phyloP scores from a whole-genome alignment of 1,140 invertebrate species.

The Achroia grisella region DNA sequence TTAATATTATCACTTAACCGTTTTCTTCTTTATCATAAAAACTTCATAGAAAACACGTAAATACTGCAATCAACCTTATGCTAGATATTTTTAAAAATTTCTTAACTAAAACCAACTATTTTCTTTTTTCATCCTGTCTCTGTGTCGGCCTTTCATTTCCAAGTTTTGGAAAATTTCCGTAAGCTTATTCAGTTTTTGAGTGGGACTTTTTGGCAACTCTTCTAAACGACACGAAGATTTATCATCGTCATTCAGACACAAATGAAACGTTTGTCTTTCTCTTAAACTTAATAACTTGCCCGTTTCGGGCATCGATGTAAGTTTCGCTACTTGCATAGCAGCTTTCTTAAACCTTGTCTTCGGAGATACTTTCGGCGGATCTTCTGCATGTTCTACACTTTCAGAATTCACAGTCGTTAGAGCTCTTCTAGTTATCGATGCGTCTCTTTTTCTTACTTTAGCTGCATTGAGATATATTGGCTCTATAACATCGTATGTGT shows the following conservation, averaged over 20 bases:
- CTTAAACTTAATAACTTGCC: constrained; percentile 56
- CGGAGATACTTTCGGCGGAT: constrained; percentile 32
- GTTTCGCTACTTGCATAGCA: constrained; percentile 50
- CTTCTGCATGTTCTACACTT: constrained; percentile 10
- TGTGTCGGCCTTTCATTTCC: constrained; percentile 48
- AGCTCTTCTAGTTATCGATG: constrained; percentile 9
- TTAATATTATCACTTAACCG: constrained; percentile 29
- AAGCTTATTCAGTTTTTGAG: constrained; percentile 45
- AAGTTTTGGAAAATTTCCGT: constrained; percentile 60
- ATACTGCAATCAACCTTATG: constrained; percentile 20
- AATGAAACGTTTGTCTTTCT: constrained; percentile 39
- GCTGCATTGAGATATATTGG: constrained; percentile 42
- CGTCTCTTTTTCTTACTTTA: constrained; percentile 34
- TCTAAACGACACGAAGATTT: constrained; percentile 37
- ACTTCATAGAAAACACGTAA: constrained; percentile 26
- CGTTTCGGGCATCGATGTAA: constrained; percentile 47
- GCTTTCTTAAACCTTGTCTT: constrained; percentile 62
- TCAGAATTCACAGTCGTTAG: constrained; percentile 5
- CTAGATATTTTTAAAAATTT: constrained; percentile 6
- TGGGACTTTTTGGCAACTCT: constrained; percentile 40
- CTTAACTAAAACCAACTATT: constrained; percentile 64
- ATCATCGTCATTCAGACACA: constrained; percentile 24
- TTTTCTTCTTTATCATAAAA: constrained; percentile 8
- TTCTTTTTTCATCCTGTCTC: constrained; percentile 60
- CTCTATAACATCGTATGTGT: constrained; percentile 63